Percentiles rank a stretch among this genome's conserved stretches.
Evolutionary conservation across 1,140 invertebrate species (phyloP).

Genomic region (Pachypsylla venusta): DNA sequence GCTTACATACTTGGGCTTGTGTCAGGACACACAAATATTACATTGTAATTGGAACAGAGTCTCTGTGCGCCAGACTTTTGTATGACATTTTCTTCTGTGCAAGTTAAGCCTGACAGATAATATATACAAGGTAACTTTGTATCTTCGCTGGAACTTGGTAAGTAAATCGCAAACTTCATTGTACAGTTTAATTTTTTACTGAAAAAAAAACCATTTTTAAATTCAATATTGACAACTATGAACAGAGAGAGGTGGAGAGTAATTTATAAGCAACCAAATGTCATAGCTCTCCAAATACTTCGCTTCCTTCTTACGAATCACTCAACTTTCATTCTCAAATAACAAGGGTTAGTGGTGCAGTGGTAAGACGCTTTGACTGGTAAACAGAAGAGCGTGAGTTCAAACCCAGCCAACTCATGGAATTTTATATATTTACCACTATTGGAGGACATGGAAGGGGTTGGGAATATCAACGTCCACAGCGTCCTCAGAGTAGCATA

Average conservation of each 20-base stretch:
- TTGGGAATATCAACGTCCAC: too few species aligned
- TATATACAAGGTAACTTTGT: constrained; percentile 65
- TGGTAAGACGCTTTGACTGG: neutral
- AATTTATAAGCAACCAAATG: neutral
- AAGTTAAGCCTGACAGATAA: constrained; percentile 87
- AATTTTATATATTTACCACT: too few species aligned
- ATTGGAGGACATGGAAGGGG: too few species aligned
- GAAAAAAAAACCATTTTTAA: constrained; percentile 24
- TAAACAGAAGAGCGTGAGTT: neutral
- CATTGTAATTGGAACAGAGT: constrained; percentile 61
- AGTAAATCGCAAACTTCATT: constrained; percentile 85
- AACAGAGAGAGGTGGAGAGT: neutral
- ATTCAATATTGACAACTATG: constrained; percentile 1
- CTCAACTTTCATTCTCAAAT: neutral
- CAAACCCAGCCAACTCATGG: too few species aligned
- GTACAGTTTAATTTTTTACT: constrained; percentile 64
- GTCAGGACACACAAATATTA: constrained; percentile 83
- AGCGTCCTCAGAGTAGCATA: too few species aligned
- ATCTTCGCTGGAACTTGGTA: constrained; percentile 60
- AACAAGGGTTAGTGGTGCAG: neutral
- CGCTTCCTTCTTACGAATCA: neutral
- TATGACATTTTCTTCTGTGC: constrained; percentile 93
- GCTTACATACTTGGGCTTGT: constrained; percentile 69
- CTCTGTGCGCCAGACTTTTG: constrained; percentile 86
- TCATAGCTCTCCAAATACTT: neutral